These are phyloP conservation scores for Cyphomyrus plagiostoma DNA, from an alignment of 2,113 vertebrate genomes.

Conservation along the genomic window DNA sequence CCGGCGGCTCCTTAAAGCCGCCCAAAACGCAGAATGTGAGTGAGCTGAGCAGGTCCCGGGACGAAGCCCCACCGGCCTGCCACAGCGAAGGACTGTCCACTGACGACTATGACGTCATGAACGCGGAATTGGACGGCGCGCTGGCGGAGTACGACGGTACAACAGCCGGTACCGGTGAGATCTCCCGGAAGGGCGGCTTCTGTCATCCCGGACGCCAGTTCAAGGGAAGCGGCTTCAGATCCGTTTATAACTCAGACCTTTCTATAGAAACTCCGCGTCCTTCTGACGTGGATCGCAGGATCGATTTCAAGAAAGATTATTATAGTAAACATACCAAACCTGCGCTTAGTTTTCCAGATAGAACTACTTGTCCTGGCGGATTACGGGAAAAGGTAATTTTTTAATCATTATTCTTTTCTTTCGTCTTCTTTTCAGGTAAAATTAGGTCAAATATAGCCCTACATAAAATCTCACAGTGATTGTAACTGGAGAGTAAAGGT, in stretches of 20 bases:
- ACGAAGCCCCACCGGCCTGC: constrained; percentile 35
- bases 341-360: neutral
- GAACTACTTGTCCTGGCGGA: neutral
- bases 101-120: constrained; percentile 37
- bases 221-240: constrained; percentile 23
- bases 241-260: neutral
- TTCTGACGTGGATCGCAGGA: neutral
- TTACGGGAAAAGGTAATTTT: neutral
- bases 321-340: neutral
- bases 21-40: constrained; percentile 21
- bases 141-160: constrained; percentile 32
- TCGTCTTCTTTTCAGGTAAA: neutral
- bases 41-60: constrained; percentile 30
- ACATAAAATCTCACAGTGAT: neutral
- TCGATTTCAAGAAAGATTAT: constrained; percentile 37
- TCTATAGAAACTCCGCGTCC: constrained; percentile 34
- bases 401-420: neutral
- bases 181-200: constrained; percentile 40
- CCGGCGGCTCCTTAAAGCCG: constrained; percentile 30
- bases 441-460: neutral
- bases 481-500: neutral
- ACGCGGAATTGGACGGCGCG: constrained; percentile 39
- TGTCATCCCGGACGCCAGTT: constrained; percentile 41
- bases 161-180: neutral
- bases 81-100: constrained; percentile 46